Percentiles rank a stretch among this genome's conserved stretches.
Conservation (phyloP, 2,888 invertebrate species). For the Diabrotica balteata region DNA sequence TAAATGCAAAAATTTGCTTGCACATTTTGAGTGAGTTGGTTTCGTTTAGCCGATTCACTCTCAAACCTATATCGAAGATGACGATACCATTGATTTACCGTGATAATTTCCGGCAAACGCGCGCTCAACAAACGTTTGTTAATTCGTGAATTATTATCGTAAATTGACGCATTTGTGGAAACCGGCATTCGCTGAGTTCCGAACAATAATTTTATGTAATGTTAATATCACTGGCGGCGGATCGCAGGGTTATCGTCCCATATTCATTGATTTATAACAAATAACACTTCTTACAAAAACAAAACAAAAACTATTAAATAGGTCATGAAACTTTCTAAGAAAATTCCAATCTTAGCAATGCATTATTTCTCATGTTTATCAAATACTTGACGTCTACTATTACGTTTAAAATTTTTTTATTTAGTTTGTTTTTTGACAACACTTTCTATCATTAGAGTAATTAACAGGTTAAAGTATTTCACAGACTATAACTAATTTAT, state of each 20-base stretch:
- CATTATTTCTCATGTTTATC: no score
- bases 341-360: no score
- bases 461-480: no score
- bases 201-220: conserved; percentile 33
- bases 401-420: no score
- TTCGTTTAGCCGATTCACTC: conserved; percentile 8
- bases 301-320: no score
- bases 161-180: conserved; percentile 33
- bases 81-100: conserved; percentile 29
- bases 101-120: conserved; percentile 34
- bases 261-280: background rate
- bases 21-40: background rate
- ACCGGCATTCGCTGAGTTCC: conserved; percentile 32
- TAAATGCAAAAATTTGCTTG: background rate
- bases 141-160: conserved; percentile 38
- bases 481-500: no score
- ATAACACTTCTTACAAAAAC: background rate
- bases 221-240: conserved; percentile 15
- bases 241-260: background rate
- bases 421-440: no score
- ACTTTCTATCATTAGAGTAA: no score
- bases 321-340: no score
- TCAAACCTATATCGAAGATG: conserved; percentile 16
- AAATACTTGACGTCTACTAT: no score
- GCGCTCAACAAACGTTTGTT: conserved; percentile 38